Percentiles rank a stretch among this genome's conserved stretches.
phyloP scores from a whole-genome alignment of 2,113 vertebrate genomes.

The Panthera uncia region DNA sequence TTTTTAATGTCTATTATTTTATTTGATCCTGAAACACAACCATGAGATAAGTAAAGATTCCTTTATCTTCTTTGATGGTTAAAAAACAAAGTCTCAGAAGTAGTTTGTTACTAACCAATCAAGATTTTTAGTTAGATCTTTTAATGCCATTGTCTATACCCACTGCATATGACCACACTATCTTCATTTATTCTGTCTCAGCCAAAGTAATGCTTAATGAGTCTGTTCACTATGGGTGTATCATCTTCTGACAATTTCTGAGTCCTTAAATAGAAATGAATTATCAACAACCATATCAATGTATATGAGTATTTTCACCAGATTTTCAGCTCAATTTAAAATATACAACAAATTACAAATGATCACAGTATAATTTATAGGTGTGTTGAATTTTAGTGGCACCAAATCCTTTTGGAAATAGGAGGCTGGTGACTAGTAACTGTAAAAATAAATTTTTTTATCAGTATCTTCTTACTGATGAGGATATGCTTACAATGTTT shows the following conservation, averaged over 20 bases:
- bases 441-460: neutral
- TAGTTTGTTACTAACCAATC: neutral
- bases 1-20: neutral
- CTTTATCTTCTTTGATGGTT: neutral
- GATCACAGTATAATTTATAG: neutral
- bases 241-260: neutral
- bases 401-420: neutral
- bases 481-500: neutral
- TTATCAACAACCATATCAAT: neutral
- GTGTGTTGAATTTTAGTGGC: neutral
- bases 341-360: neutral
- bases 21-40: neutral
- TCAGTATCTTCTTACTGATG: neutral
- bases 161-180: neutral
- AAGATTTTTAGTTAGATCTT: neutral
- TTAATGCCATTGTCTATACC: neutral
- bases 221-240: neutral
- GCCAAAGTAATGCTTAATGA: neutral
- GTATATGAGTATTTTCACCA: neutral
- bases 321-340: neutral
- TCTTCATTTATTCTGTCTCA: neutral
- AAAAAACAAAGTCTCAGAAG: neutral
- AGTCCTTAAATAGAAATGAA: neutral
- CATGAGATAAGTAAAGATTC: neutral
- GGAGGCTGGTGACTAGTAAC: neutral